Conservation (phyloP, 1,140 invertebrate species). For the Drosophila insularis region DNA sequence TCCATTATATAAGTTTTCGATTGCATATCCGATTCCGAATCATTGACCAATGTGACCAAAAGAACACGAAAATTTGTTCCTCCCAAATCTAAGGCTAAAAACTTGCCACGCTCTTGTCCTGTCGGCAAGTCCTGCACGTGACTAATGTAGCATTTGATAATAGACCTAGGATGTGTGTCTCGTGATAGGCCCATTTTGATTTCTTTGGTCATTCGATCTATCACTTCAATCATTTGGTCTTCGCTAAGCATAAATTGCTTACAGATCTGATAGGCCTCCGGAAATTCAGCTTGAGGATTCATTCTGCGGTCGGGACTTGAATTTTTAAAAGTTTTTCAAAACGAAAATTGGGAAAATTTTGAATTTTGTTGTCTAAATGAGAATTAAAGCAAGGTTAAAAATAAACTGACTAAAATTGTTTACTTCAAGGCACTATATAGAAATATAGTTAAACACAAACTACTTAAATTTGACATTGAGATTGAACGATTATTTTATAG, state of each 20-base stretch:
- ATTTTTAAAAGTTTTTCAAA: neutral
- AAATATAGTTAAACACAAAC: too few species aligned
- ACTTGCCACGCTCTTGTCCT: conserved; percentile 97
- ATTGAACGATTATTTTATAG: neutral
- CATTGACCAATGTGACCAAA: conserved; percentile 91
- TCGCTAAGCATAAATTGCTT: conserved; percentile 81
- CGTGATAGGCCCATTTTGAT: conserved; percentile 91
- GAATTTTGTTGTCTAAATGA: neutral
- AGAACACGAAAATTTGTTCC: conserved; percentile 99
- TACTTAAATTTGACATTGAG: neutral
- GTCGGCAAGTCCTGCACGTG: conserved; percentile 98
- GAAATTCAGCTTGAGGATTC: neutral
- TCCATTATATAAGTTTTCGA: conserved; percentile 98
- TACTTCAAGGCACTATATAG: too few species aligned
- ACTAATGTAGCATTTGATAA: conserved; percentile 90
- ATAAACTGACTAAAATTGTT: too few species aligned
- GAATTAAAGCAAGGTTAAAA: neutral
- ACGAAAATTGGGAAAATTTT: neutral
- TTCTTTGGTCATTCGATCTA: conserved; percentile 88
- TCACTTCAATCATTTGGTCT: conserved; percentile 89
- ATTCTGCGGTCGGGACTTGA: neutral
- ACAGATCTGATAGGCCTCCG: conserved; percentile 30
- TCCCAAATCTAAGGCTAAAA: conserved; percentile 98
- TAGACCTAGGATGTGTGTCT: conserved; percentile 89
- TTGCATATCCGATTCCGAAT: conserved; percentile 91